Evolutionary conservation across 2,888 invertebrate genomes (phyloP), one percentile per base, ranked within the genome.

Genomic region (Epistrophella euchroma): DNA sequence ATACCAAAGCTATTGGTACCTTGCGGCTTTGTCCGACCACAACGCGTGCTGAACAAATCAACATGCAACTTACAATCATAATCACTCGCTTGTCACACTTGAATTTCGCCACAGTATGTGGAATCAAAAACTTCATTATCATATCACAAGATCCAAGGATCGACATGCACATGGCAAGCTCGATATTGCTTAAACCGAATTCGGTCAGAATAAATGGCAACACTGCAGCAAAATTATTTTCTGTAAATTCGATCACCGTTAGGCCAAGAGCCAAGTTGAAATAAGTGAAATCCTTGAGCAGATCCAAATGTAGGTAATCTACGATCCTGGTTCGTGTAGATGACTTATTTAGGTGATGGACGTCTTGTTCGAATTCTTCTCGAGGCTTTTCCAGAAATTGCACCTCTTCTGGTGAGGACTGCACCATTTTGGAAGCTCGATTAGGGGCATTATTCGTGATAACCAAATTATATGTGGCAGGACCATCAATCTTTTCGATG

Each of bases 191-290:
- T 89, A 94, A 93, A 0, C 94, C 93, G 88, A 94, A 94, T 88
- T 95, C 95, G 45, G 94, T 93, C 6, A 95, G 91, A 88, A 95
- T 94, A 88, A 95, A 95, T 1, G 95, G 95, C 0, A 95, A 95
- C 60, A 95, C 89, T 74, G 95, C 93, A 0, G 95, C 94, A 90
- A 95, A 95, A 90, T 95, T 95, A 5, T 95, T 88, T 90, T 95
- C 95, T 17, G 94, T 94, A 89, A 95, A 95, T 89, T 94, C 94
- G 0, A 95, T 95, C 32, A 95, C 91, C 1, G 94, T 95, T 35
- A 95, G 93, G 3, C 95, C 95, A 73, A 95, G 88, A 94, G 95
- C 95, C 37, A 95, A 91, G 89, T 94, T 95, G 4, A 95, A 93
- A 89, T 94, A 95, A n/a, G 94, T 93, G 15, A 93, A 93, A 91